Conservation (phyloP, 2,888 invertebrate species). For the Heliconius erato region DNA sequence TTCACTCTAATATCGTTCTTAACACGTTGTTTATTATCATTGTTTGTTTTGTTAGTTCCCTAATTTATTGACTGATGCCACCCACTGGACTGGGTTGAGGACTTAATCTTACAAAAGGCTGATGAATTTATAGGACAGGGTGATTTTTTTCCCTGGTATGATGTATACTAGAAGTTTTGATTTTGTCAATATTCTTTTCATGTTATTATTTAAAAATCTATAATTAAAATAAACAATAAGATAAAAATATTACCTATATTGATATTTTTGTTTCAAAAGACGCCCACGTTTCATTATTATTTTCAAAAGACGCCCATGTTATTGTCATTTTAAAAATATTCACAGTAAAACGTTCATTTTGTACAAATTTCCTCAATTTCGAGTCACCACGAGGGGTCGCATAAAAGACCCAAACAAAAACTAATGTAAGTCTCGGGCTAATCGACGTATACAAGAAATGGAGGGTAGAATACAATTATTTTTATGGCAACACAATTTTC, state of each 20-base stretch:
- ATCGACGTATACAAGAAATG: constrained; percentile 53
- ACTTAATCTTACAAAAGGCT: background rate
- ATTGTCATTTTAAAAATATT: constrained; percentile 1
- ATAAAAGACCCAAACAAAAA: constrained; percentile 50
- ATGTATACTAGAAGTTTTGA: background rate
- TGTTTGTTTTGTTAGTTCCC: background rate
- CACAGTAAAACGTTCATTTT: constrained; percentile 24
- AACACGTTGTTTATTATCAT: background rate
- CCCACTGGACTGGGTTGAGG: background rate
- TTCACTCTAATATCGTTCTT: background rate
- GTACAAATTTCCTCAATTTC: constrained; percentile 33
- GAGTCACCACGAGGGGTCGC: constrained; percentile 37
- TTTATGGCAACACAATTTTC: constrained; percentile 86
- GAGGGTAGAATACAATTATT: constrained; percentile 82
- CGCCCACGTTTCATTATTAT: background rate
- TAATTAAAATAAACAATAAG: background rate
- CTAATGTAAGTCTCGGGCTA: constrained; percentile 51
- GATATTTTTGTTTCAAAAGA: background rate
- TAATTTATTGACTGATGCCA: constrained; percentile 8
- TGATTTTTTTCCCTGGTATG: background rate
- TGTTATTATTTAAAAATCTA: background rate
- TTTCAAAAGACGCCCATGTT: background rate
- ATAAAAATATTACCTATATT: background rate
- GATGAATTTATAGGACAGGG: background rate
- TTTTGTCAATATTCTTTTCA: background rate